phyloP scores from a whole-genome alignment of 2,888 invertebrate genomes.

The Patella caerulea region DNA sequence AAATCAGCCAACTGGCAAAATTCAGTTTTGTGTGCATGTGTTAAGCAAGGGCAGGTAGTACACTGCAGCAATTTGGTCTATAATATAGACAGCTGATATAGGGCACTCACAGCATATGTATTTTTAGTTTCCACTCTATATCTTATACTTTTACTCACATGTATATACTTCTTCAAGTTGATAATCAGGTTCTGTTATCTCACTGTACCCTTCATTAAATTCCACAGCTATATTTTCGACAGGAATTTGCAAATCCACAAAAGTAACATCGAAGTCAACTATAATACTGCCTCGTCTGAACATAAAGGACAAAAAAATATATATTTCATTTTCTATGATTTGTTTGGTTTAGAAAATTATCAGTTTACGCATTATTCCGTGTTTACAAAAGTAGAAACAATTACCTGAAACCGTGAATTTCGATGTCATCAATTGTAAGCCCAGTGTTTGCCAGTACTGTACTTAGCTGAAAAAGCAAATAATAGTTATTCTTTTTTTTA shows the following conservation, averaged over 20 bases:
- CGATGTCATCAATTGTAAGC: constrained; percentile 23
- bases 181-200: constrained; percentile 19
- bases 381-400: not conserved
- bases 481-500: too few relatives aligned
- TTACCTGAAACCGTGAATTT: constrained; percentile 32
- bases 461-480: constrained; percentile 14
- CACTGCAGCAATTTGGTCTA: too few relatives aligned
- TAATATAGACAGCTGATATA: too few relatives aligned
- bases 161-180: constrained; percentile 26
- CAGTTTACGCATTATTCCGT: too few relatives aligned
- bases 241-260: constrained; percentile 21
- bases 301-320: not conserved
- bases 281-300: constrained; percentile 37
- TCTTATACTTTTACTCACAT: constrained; percentile 14
- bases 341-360: too few relatives aligned
- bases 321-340: too few relatives aligned
- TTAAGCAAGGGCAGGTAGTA: too few relatives aligned
- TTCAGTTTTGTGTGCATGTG: too few relatives aligned
- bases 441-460: constrained; percentile 21
- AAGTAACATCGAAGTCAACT: constrained; percentile 31
- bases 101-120: too few relatives aligned
- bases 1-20: too few relatives aligned
- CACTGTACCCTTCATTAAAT: constrained; percentile 32
- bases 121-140: too few relatives aligned
- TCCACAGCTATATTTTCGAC: constrained; percentile 19